Percentiles rank a stretch among this genome's conserved stretches.
phyloP scores from a whole-genome alignment of 2,113 vertebrate species.

The Pteronura brasiliensis region DNA sequence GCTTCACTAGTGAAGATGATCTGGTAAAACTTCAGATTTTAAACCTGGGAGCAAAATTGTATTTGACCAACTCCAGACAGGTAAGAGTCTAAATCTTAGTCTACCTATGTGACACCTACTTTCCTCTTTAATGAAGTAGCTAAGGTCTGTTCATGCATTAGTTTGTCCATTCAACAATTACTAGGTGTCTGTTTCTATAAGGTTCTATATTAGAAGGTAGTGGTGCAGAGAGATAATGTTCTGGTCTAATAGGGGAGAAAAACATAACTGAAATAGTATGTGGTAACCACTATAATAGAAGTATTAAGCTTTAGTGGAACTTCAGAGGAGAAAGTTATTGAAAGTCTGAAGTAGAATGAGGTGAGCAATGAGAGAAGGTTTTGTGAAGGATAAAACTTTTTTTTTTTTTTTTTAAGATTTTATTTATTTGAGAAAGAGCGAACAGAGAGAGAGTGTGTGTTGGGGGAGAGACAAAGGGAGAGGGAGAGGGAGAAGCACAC shows the following conservation, averaged over 20 bases:
- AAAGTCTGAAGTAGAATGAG: neutral
- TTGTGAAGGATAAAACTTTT: neutral
- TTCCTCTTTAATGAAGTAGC: neutral
- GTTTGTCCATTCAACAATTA: neutral
- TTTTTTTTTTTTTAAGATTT: neutral
- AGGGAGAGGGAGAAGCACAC: neutral
- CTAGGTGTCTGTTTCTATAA: neutral
- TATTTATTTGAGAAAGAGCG: neutral
- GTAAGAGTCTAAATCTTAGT: slow-evolving; percentile 78
- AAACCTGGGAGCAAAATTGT: slow-evolving; percentile 96
- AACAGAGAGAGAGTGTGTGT: neutral
- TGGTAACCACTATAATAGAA: neutral
- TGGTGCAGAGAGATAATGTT: neutral
- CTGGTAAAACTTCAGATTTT: slow-evolving; percentile 96
- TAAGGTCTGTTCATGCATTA: neutral
- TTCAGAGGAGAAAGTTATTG: neutral
- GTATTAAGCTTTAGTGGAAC: neutral
- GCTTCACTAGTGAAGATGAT: slow-evolving; percentile 93
- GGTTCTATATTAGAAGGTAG: neutral
- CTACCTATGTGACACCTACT: neutral
- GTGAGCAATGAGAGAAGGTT: neutral
- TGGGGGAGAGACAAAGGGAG: neutral
- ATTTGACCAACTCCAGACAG: slow-evolving; percentile 98
- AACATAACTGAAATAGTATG: neutral
- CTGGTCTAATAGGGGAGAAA: neutral